These are phyloP conservation scores for Pycnomerus fuliginosus DNA, from an alignment of 2,888 invertebrate genomes.

Conservation along the genomic window DNA sequence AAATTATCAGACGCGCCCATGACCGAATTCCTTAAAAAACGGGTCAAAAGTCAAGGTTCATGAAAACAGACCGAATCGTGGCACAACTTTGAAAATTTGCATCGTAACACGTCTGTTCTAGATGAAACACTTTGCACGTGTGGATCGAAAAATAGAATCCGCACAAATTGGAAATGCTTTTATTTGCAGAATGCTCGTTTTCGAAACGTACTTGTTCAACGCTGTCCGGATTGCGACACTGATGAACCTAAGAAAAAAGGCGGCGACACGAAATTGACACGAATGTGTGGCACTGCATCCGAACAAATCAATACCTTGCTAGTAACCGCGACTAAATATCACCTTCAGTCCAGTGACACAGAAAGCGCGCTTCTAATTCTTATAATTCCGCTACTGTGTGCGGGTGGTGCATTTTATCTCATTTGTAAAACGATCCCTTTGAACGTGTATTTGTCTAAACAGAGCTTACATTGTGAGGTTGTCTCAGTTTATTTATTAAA, in stretches of 20 bases:
- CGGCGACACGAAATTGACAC: conserved; percentile 5
- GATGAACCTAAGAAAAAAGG: too few species aligned
- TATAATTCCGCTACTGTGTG: too few species aligned
- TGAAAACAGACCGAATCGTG: conserved; percentile 17
- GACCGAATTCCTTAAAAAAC: background rate
- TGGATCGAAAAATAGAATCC: conserved; percentile 20
- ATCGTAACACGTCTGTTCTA: conserved; percentile 10
- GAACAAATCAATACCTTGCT: conserved; percentile 13
- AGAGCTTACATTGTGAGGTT: too few species aligned
- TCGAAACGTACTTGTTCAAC: conserved; percentile 11
- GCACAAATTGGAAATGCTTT: conserved; percentile 7
- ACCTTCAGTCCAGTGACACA: too few species aligned
- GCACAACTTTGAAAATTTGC: conserved; percentile 15
- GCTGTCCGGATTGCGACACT: too few species aligned
- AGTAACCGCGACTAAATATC: too few species aligned
- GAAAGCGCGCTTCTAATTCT: too few species aligned
- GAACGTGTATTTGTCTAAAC: too few species aligned
- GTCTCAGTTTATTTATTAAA: too few species aligned
- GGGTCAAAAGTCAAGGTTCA: background rate
- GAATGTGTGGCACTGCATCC: conserved; percentile 8
- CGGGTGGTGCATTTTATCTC: too few species aligned
- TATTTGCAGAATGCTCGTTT: conserved; percentile 10
- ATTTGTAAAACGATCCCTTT: too few species aligned
- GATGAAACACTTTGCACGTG: conserved; percentile 12
- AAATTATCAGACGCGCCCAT: conserved; percentile 4